Base-by-base conservation (phyloP, 2,113 vertebrate genomes). In the Rhinolophus sinicus region DNA sequence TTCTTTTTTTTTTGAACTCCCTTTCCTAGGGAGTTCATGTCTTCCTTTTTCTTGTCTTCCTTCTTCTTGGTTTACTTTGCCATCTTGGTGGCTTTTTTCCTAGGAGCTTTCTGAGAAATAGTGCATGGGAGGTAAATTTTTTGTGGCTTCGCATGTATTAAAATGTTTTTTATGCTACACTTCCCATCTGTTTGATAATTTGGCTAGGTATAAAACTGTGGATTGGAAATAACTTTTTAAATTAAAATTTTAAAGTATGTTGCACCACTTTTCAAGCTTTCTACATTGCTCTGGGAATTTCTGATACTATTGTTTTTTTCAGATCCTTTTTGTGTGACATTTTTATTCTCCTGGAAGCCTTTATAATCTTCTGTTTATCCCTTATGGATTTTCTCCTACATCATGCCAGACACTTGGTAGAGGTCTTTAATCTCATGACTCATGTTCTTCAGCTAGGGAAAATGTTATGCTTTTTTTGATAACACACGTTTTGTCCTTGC, bases 131-230 rank as follows among this genome's bases (percentile, higher is more conserved):
- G 19, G 35, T 35, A 67, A 33, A 50, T 26, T 11, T 90, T 85
- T 84, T 80, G 62, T 65, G 22, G 44, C 14, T 85, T 40, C 26
- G 5, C 14, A 64, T 19, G 33, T 52, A 44, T 65, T 73, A 95
- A 80, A 62, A 5, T 56, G 70, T 64, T 72, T 78, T 78, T 80
- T 47, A 90, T 64, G n/a, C 9, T 70, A 24, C 6, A 38, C 44
- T 7, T 88, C 26, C n/a, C 2, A 18, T 1, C 77, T 92, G 8
- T 40, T 73, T 67, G 30, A 67, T 90, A 69, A 56, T 67, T 83
- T 93, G 65, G 28, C 35, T 91, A 88, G 70, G 86, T 90, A 95
- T 93, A 90, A 97, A 95, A 95, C n/a, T 76, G 19, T 65, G 40
- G 26, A 4, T 54, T 47, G 83, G 21, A 62, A 58, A 40, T 19